Conservation (phyloP, 2,888 invertebrate species). For the Colostygia pectinataria region DNA sequence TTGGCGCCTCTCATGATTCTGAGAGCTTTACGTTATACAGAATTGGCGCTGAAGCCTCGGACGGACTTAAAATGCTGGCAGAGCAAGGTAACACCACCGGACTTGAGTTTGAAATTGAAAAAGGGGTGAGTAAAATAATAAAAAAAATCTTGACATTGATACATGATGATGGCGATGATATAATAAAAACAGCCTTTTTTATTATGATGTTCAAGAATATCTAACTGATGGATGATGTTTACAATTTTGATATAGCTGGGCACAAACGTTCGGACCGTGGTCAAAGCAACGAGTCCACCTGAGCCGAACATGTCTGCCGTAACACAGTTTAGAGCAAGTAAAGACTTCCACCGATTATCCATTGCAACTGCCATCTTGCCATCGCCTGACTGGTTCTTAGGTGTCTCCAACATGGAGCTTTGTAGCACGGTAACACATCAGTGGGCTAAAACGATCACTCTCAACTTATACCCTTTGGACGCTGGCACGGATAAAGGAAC, state of each 20-base stretch:
- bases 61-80: conserved; percentile 66
- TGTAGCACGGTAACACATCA: conserved; percentile 88
- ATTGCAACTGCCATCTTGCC: conserved; percentile 67
- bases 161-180: background rate
- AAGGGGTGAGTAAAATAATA: conserved; percentile 49
- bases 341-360: conserved; percentile 64
- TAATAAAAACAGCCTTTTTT: no score
- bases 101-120: conserved; percentile 66
- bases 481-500: conserved; percentile 97
- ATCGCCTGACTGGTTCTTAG: conserved; percentile 98
- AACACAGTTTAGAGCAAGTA: conserved; percentile 63
- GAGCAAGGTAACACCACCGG: conserved; percentile 74
- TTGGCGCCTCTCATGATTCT: conserved; percentile 70
- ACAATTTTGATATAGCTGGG: conserved; percentile 48
- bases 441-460: conserved; percentile 90
- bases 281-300: conserved; percentile 66
- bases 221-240: no score
- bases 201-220: no score
- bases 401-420: conserved; percentile 93
- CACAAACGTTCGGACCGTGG: conserved; percentile 60
- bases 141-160: no score
- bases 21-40: conserved; percentile 57
- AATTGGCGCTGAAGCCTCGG: conserved; percentile 57
- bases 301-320: conserved; percentile 55
- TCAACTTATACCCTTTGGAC: conserved; percentile 96